Percentiles rank a stretch among this genome's conserved stretches.
These are phyloP conservation scores for Scolopax mira DNA, from an alignment of 2,113 vertebrate species.

Conservation along the genomic window DNA sequence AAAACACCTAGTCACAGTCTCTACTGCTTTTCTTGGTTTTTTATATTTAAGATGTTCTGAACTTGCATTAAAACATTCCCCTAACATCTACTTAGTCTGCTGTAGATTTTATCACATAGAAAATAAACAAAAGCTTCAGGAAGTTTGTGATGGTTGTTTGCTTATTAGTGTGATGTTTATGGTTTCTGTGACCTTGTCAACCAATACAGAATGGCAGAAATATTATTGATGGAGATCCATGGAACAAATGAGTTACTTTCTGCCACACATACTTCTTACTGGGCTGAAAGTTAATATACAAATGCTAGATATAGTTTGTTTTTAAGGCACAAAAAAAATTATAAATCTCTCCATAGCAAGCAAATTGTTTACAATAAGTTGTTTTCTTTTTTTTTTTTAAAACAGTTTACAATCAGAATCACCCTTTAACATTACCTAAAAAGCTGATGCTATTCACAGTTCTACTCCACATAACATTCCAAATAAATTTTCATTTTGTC, in stretches of 20 bases:
- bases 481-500: neutral
- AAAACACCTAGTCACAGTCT: neutral
- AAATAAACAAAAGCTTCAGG: neutral
- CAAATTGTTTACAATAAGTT: neutral
- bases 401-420: neutral
- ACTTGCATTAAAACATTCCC: neutral
- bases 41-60: neutral
- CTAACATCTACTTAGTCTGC: neutral
- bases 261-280: neutral
- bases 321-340: neutral
- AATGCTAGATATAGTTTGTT: neutral
- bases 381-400: neutral
- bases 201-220: neutral
- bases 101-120: neutral
- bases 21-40: neutral
- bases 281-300: neutral
- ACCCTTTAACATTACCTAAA: neutral
- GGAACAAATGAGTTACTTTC: neutral
- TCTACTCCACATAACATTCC: neutral
- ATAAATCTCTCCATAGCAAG: neutral
- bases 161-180: neutral
- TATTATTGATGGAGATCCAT: neutral
- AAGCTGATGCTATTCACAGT: neutral
- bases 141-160: neutral
- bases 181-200: neutral